Evolutionary conservation across 2,113 vertebrate genomes (phyloP).

Genomic region (Phyllostomus discolor): DNA sequence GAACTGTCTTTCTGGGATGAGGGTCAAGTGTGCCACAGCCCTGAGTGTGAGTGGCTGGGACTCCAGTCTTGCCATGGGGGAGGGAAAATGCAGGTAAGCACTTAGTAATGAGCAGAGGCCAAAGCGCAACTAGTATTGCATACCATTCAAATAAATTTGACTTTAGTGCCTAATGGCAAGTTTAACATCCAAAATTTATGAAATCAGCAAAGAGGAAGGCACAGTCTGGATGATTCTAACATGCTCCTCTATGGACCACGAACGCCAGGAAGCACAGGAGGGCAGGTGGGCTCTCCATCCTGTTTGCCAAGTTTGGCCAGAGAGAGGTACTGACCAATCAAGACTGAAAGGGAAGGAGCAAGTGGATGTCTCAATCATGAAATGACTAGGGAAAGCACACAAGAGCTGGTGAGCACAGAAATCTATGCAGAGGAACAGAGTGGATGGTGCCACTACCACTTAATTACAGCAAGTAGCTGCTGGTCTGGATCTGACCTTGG

Average conservation of each 20-base stretch:
- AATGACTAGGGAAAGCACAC: neutral
- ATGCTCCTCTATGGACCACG: neutral
- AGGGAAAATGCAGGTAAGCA: neutral
- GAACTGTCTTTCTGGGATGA: neutral
- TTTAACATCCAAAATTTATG: neutral
- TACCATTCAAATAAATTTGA: neutral
- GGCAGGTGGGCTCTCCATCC: neutral
- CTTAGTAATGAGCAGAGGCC: neutral
- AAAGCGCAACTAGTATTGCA: neutral
- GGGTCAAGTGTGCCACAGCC: neutral
- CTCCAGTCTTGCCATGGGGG: neutral
- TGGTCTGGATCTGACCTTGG: neutral
- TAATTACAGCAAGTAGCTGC: neutral
- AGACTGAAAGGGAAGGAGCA: neutral
- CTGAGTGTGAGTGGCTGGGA: neutral
- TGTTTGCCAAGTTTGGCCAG: neutral
- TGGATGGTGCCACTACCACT: neutral
- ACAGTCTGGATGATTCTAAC: neutral
- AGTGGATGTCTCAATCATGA: neutral
- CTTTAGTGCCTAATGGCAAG: neutral
- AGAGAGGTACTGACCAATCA: neutral
- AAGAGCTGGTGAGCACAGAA: accelerated
- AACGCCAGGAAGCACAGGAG: neutral
- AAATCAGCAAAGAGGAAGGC: neutral
- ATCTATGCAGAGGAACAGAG: neutral